Conservation (phyloP, 2,113 vertebrate species). For the Otus sunia region DNA sequence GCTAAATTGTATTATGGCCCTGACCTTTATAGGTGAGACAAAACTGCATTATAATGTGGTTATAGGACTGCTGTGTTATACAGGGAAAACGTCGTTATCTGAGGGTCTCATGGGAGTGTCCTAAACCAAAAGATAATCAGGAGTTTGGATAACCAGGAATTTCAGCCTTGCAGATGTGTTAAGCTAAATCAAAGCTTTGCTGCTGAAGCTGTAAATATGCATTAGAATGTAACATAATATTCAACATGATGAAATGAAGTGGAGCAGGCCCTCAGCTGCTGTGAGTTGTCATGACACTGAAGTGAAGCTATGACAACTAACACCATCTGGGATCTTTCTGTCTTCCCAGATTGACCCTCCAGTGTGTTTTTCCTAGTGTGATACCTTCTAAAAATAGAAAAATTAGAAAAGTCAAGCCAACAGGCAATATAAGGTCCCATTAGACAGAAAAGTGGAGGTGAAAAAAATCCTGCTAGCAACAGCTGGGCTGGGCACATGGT, state of each 20-base stretch:
- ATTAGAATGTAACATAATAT: slow-evolving; percentile 7
- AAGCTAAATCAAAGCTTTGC: not conserved
- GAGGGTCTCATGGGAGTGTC: not conserved
- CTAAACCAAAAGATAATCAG: slow-evolving; percentile 27
- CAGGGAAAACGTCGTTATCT: slow-evolving; percentile 44
- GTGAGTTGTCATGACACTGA: not conserved
- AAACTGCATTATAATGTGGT: slow-evolving; percentile 54
- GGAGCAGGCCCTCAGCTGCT: slow-evolving; percentile 24
- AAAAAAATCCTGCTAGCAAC: not conserved
- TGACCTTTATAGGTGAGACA: slow-evolving; percentile 66
- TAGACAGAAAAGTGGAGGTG: not conserved
- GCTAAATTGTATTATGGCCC: slow-evolving; percentile 62
- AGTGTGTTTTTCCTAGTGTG: not conserved
- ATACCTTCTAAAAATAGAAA: slow-evolving; percentile 32
- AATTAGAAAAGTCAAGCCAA: not conserved
- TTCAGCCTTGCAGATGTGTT: not conserved
- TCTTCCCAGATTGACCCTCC: not conserved
- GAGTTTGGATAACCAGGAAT: slow-evolving; percentile 37
- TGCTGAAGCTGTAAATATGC: slow-evolving; percentile 1
- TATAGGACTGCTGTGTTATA: slow-evolving; percentile 46
- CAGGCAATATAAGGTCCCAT: not conserved
- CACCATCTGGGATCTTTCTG: slow-evolving; percentile 36
- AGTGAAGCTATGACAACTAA: slow-evolving; percentile 20
- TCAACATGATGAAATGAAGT: not conserved
- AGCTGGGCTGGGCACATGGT: not conserved